phyloP scores from a whole-genome alignment of 1,140 invertebrate species.

The Drosophila nigromelanica region DNA sequence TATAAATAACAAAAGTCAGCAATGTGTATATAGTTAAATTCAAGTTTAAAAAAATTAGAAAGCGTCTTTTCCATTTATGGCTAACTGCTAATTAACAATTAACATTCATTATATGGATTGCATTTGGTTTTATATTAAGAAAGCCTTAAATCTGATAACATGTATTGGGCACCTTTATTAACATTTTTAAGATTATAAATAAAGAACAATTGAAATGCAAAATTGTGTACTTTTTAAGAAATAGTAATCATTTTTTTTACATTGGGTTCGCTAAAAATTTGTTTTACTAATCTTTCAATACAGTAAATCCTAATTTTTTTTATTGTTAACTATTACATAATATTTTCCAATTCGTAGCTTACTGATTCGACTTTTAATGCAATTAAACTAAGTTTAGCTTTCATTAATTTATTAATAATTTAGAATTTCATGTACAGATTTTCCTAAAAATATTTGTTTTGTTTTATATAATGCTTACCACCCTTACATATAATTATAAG shows the following conservation, averaged over 20 bases:
- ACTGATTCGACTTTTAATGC: not conserved
- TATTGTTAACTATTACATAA: slow-evolving; percentile 6
- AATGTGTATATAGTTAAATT: too few relatives aligned
- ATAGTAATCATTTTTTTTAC: slow-evolving; percentile 42
- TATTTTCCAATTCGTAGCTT: slow-evolving; percentile 20
- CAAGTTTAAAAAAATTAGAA: too few relatives aligned
- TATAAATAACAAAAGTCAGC: too few relatives aligned
- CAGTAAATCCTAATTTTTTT: slow-evolving; percentile 1
- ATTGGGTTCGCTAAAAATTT: slow-evolving; percentile 29
- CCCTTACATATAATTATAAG: slow-evolving; percentile 31
- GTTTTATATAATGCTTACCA: slow-evolving; percentile 42
- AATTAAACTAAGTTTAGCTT: slow-evolving; percentile 23
- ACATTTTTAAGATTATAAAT: slow-evolving; percentile 50
- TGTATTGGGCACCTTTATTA: slow-evolving; percentile 34
- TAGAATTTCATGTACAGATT: slow-evolving; percentile 74
- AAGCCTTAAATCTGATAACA: slow-evolving; percentile 51
- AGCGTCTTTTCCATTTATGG: too few relatives aligned
- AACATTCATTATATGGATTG: slow-evolving; percentile 46
- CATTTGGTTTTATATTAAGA: slow-evolving; percentile 30
- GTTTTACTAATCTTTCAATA: slow-evolving; percentile 2
- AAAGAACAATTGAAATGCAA: slow-evolving; percentile 63
- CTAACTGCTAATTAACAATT: slow-evolving; percentile 47
- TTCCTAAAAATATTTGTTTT: slow-evolving; percentile 32
- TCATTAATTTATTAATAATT: slow-evolving; percentile 65
- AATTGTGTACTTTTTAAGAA: slow-evolving; percentile 59